Evolutionary conservation across 2,888 invertebrate species (phyloP).

Genomic region (Unio delphinus): DNA sequence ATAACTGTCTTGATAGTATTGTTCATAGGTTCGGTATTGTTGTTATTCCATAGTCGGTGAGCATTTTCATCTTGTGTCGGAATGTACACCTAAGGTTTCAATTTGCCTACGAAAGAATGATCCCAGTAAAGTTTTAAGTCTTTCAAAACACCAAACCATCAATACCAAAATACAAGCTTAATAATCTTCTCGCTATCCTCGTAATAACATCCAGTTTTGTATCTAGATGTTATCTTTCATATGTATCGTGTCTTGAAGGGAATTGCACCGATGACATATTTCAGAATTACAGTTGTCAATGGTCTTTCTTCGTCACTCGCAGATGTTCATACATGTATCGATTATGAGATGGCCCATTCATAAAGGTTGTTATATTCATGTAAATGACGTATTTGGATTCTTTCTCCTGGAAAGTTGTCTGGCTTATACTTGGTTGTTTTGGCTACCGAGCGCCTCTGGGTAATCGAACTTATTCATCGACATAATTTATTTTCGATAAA

Average conservation of each 20-base stretch:
- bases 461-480: too few species aligned
- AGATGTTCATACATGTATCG: background rate
- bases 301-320: constrained; percentile 18
- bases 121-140: background rate
- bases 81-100: background rate
- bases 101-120: background rate
- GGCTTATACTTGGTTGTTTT: too few species aligned
- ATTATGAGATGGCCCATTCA: too few species aligned
- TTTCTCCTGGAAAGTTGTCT: too few species aligned
- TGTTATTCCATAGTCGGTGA: constrained; percentile 20
- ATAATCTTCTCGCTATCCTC: background rate
- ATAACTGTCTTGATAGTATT: background rate
- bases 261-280: constrained; percentile 2
- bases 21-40: constrained; percentile 26
- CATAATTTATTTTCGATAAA: too few species aligned
- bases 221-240: constrained; percentile 13
- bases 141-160: background rate
- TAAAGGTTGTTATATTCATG: too few species aligned
- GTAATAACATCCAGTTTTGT: constrained; percentile 8
- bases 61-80: background rate
- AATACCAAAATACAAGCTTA: background rate
- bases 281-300: constrained; percentile 14
- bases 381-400: too few species aligned
- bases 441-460: too few species aligned
- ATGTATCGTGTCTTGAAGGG: constrained; percentile 13